phyloP scores from a whole-genome alignment of 2,888 invertebrate genomes.

The Melanophora roralis region DNA sequence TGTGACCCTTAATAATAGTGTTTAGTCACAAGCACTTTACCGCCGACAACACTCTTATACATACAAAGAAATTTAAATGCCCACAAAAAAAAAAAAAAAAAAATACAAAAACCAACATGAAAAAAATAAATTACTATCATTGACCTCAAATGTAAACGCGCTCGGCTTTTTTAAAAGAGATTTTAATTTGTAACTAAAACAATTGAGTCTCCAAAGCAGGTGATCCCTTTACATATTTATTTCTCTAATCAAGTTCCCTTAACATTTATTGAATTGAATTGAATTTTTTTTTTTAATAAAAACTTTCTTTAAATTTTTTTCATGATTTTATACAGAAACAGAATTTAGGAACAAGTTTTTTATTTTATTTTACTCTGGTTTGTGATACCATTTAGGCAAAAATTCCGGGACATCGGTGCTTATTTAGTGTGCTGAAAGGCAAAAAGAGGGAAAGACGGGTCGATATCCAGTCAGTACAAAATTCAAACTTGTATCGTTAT shows the following conservation, averaged over 20 bases:
- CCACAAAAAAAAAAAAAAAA: not conserved
- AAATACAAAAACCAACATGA: not conserved
- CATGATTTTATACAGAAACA: too few relatives aligned
- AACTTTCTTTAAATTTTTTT: too few relatives aligned
- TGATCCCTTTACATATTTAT: constrained; percentile 21
- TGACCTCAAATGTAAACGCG: constrained; percentile 53
- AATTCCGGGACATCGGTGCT: too few relatives aligned
- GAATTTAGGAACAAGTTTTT: too few relatives aligned
- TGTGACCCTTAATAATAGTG: constrained; percentile 65
- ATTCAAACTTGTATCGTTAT: too few relatives aligned
- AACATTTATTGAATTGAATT: not conserved
- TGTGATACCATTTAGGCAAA: too few relatives aligned
- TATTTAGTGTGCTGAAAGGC: too few relatives aligned
- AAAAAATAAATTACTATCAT: constrained; percentile 47
- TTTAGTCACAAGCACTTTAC: constrained; percentile 61
- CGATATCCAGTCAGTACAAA: too few relatives aligned
- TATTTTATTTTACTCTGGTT: too few relatives aligned
- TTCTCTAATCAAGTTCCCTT: not conserved
- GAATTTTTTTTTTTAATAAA: too few relatives aligned
- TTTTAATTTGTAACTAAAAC: constrained; percentile 33
- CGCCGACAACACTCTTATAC: constrained; percentile 49
- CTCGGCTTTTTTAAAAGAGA: constrained; percentile 56
- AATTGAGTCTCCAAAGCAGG: constrained; percentile 38
- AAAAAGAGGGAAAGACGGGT: too few relatives aligned
- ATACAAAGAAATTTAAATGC: constrained; percentile 9